phyloP scores from a whole-genome alignment of 2,888 invertebrate species.

The Oeneis ivallda region DNA sequence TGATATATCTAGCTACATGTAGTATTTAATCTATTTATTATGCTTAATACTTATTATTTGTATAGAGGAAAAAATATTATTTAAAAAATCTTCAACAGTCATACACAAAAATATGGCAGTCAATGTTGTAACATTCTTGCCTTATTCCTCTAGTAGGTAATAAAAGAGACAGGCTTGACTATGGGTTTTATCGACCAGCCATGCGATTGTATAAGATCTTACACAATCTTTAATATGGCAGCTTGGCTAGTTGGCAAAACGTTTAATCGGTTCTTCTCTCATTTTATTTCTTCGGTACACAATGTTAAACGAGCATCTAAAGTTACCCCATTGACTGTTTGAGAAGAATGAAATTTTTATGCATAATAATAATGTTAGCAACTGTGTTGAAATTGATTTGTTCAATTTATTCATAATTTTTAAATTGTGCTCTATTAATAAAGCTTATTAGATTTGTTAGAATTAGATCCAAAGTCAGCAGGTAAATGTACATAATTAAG shows the following conservation, averaged over 20 bases:
- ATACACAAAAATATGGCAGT: background rate
- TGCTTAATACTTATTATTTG: constrained; percentile 14
- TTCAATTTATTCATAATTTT: background rate
- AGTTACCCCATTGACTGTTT: background rate
- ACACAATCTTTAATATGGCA: too few species aligned
- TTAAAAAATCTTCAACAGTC: background rate
- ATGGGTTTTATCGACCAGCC: too few species aligned
- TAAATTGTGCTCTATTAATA: background rate
- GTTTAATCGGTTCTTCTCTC: too few species aligned
- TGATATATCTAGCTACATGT: constrained; percentile 13
- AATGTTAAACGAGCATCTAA: background rate
- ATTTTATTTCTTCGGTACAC: too few species aligned
- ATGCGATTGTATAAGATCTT: too few species aligned
- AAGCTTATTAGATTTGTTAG: constrained; percentile 24
- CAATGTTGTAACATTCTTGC: too few species aligned
- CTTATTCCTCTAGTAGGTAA: too few species aligned
- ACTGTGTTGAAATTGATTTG: background rate
- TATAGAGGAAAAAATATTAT: background rate
- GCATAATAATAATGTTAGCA: too few species aligned
- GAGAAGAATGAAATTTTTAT: background rate
- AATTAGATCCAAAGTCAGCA: constrained; percentile 57
- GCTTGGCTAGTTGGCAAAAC: too few species aligned
- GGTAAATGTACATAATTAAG: constrained; percentile 53
- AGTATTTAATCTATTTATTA: background rate
- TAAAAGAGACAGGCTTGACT: too few species aligned